Base-by-base conservation (phyloP, 2,797 vertebrate species). In the Ataeniobius toweri region DNA sequence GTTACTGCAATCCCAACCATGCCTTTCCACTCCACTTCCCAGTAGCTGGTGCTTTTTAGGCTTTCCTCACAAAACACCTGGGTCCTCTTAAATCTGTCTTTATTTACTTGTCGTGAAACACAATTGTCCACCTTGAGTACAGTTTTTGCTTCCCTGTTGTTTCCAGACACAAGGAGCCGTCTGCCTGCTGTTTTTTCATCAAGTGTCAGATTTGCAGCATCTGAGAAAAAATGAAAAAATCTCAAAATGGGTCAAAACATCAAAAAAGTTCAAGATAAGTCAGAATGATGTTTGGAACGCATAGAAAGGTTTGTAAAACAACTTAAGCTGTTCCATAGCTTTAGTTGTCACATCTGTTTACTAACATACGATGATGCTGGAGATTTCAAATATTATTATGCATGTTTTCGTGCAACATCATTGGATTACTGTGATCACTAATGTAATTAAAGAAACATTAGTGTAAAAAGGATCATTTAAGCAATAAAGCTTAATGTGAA, bases 21-120 rank as follows among this genome's bases (percentile, higher is more conserved):
- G 7, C 73, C 89, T 0, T 24, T 24, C 84, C 79, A 86, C 73
- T 92, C 83, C 0, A 92, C 75, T 76, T 89, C 91, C 88, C 85
- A 91, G 85, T 92, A 92, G 7, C 82, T 82, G 6, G 56, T 0
- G 9, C n/a, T 76, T 14, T 46, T 28, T 63, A 85, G 80, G 9
- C 74, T 81, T n/a, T 87, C 13, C 0, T 76, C 6, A 0, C 88
- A 90, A 26, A 84, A 6, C 10, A 92, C 84, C 69, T 90, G 86
- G 26, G 16, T n/a, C 28, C 87, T 86, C 14, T 13, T 81, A 68
- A 88, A 87, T 36, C 79, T 78, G 0, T 20, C 3, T 0, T 9
- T 0, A 1, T 51, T 71, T 39, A 61, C n/a, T 74, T 39, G 22
- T 22, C 3, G 14, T 28, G 0, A 0, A 31, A 39, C 26, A 13